Evolutionary conservation across 37 sponge, comb jelly and placozoan species (phyloP), one percentile per base, ranked within the genome.

Genomic region (Ianthella basta): DNA sequence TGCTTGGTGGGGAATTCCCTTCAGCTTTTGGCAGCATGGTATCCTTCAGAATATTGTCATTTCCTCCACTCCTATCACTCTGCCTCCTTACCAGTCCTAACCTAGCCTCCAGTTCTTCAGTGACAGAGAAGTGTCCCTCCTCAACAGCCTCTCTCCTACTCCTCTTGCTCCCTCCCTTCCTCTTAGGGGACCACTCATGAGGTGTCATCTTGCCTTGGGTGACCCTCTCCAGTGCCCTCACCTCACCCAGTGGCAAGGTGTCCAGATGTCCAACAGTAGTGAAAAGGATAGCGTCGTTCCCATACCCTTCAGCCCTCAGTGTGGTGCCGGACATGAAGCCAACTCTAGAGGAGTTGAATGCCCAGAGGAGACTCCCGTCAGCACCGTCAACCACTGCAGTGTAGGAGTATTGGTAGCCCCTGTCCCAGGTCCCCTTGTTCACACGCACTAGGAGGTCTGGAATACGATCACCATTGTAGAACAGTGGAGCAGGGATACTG

Each of bases 401-500:
- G n/a, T 80, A 59, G 21, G 95, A 89, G 56, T 72, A 77, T 16
- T 88, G 55, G 74, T 91, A 94, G 68, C 77, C 56, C 13, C 24
- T 67, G 21, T 59, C 57, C 95, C 92, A 91, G 18, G n/a, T 80
- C 6, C 95, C 95, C 16, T 68, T 41, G 80, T 89, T 91, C 23
- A 82, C 72, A 25, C 91, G 80, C 0, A 95, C 44, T 0, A 95
- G 35, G 29, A 91, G 70, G 59, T 95, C 95, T 18, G 93, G 95
- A 30, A 81, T 70, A 13, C 29, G 25, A 53, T 95, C 95, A 15
- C 77, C 27, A 53, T 91, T 95, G 86, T 67, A 95, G 57, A 66
- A 87, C 50, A 89, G 24, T 0, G 95, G 95, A 25, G 88, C 88
- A 65, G 95, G 92, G 18, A 91, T 25, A 61, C 95, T 95, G n/a